Conservation (phyloP, 2,113 vertebrate species). For the Ptilonorhynchus violaceus region DNA sequence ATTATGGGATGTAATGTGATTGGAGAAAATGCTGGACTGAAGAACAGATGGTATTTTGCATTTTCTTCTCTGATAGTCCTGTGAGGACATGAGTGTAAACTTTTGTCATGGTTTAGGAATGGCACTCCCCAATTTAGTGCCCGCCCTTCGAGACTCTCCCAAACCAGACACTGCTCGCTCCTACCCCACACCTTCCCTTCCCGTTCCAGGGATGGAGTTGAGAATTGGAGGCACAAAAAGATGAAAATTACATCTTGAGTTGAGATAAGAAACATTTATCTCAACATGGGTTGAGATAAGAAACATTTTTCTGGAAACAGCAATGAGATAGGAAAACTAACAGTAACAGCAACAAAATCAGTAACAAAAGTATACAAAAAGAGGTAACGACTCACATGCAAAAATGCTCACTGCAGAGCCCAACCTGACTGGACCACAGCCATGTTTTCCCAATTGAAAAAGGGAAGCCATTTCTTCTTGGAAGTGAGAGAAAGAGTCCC, state of each 20-base stretch:
- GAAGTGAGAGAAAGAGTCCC: neutral
- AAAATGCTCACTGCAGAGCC: neutral
- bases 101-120: neutral
- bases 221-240: neutral
- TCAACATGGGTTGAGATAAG: neutral
- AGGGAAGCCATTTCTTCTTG: neutral
- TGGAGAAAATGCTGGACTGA: neutral
- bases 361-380: neutral
- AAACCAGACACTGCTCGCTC: accelerated
- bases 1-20: neutral
- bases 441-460: neutral
- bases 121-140: neutral
- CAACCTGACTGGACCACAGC: accelerated
- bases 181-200: neutral
- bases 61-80: neutral
- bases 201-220: neutral
- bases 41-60: neutral
- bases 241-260: neutral
- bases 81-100: neutral
- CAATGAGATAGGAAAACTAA: neutral
- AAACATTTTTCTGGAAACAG: neutral
- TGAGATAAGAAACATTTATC: neutral
- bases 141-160: neutral
- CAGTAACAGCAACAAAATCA: neutral
- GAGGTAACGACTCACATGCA: neutral